Evolutionary conservation across 2,113 vertebrate genomes (phyloP), one percentile per base, ranked within the genome.

Genomic region (Antennarius striatus): DNA sequence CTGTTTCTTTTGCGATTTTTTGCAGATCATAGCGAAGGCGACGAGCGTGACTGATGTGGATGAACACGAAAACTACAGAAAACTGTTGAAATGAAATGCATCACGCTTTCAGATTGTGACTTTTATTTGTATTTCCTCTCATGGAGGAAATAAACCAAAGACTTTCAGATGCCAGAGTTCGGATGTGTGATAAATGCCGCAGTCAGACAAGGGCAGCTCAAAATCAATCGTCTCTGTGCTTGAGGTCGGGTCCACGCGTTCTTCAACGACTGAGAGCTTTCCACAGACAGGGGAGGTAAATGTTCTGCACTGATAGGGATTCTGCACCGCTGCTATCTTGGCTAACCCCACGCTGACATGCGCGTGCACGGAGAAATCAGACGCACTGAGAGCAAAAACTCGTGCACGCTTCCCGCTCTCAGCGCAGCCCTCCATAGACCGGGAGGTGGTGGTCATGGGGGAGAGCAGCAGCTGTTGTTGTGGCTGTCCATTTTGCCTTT

Each of bases 381-480:
- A 22, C 22, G 22, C 22, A 22, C 22, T 22, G 22, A 22, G 22
- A 22, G 22, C 22, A 2, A 22, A 22, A 22, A 8, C 42, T 11
- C 49, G 11, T 58, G 10, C 11, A 29, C 30, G 7, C 36, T 11
- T 42, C 4, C 40, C 54, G 40, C 46, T 62, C 45, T 57, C 50
- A 56, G 65, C 54, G 51, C 30, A 13, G 45, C 43, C n/a, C 45
- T 42, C 67, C 32, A 40, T 5, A 40, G 56, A 61, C 36, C 10
- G 0, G 5, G 53, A 58, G 71, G 56, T 58, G 62, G 40, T 32
- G 60, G 56, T 65, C 63, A 61, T n/a, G 2, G 56, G 63, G 62
- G 63, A 67, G 56, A 66, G 29, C 68, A 77, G 75, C 83, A 86
- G 79, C 81, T 83, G 73, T 65, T 75, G 71, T 75, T 58, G 54